Base-by-base conservation (phyloP, 37 sponge, comb jelly and placozoan genomes). In the Eunapius fragilis region DNA sequence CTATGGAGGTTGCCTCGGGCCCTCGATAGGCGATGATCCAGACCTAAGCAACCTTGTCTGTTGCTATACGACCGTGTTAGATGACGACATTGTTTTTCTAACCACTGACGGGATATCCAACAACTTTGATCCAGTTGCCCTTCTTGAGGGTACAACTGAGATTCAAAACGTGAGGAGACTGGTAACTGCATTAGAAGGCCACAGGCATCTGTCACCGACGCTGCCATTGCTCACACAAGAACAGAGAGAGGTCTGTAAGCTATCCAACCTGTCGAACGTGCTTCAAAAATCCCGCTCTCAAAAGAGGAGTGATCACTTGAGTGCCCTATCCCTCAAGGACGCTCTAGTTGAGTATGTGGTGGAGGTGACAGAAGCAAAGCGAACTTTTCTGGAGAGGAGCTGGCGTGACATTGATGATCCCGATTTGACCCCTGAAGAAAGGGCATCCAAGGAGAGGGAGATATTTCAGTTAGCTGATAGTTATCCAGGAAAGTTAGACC, bases 401-500 rank as follows among this genome's bases (percentile, higher is more conserved):
- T 72, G 83, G 84, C 31, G 25, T 2, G 82, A 67, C 2, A 24
- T 34, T 0, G 11, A 85, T 14, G 69, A 47, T 41, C 67, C 48
- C 0, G 82, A 80, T 31, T n/a, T 92, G 32, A 86, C 87, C 10
- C 37, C 76, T 9, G 58, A 86, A 3, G 83, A 91, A 31, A 84
- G 85, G 38, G 68, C 90, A 0, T 83, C 75, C 0, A 72, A 86
- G 71, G 86, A 87, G 32, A 45, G 80, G 3, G 77, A 78, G 41
- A 81, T 95, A 19, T 38, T 49, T 0, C 26, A 83, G 19, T 35
- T 32, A 0, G 3, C 90, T 7, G 89, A 87, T 36, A 36, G 37
- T n/a, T 41, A 84, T 5, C 86, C 91, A 2, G 96, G 96, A 19
- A 96, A 96, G 72, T 71, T 96, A 25, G 96, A 96, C 85, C 96